A percentile compares a stretch with the other conserved stretches of the same genome.
phyloP scores from a whole-genome alignment of 64 coral and sea anemone genomes.

The Pocillopora verrucosa region DNA sequence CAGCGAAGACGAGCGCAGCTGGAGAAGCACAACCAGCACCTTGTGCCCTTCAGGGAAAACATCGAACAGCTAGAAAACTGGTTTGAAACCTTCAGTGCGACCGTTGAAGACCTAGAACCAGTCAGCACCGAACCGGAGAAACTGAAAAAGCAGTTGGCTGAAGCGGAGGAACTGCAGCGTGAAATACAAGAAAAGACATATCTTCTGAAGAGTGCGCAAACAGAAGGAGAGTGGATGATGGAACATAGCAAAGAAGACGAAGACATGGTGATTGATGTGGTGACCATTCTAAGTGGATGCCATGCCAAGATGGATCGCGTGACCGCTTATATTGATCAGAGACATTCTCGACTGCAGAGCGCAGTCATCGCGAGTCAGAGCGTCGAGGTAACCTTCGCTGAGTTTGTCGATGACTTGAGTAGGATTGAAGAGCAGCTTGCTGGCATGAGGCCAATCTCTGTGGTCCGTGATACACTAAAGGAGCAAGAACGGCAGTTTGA shows the following conservation, averaged over 20 bases:
- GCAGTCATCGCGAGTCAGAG: slow-evolving; percentile 78
- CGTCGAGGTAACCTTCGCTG: slow-evolving; percentile 77
- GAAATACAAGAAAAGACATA: slow-evolving; percentile 76
- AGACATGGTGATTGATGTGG: slow-evolving; percentile 65
- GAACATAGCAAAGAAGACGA: slow-evolving; percentile 82
- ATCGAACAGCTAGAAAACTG: slow-evolving; percentile 78
- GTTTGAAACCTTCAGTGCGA: slow-evolving; percentile 65
- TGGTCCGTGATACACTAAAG: slow-evolving; percentile 78
- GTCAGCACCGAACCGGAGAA: slow-evolving; percentile 89
- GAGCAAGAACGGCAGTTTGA: slow-evolving; percentile 90
- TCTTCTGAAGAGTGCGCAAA: slow-evolving; percentile 69
- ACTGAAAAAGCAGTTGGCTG: slow-evolving; percentile 80
- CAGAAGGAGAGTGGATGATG: slow-evolving; percentile 82
- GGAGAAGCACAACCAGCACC: slow-evolving; percentile 67
- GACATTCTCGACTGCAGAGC: slow-evolving; percentile 71
- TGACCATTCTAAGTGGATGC: slow-evolving; percentile 75
- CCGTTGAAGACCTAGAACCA: slow-evolving; percentile 73
- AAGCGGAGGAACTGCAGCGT: slow-evolving; percentile 73
- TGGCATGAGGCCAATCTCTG: slow-evolving; percentile 86
- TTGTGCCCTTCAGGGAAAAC: slow-evolving; percentile 71
- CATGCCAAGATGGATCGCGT: slow-evolving; percentile 82
- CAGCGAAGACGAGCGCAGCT: slow-evolving; percentile 62
- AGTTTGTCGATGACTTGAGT: slow-evolving; percentile 85
- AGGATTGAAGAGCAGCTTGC: slow-evolving; percentile 86
- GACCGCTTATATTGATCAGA: slow-evolving; percentile 63